phyloP scores from a whole-genome alignment of 2,888 invertebrate species.

The Ferrisia virgata region DNA sequence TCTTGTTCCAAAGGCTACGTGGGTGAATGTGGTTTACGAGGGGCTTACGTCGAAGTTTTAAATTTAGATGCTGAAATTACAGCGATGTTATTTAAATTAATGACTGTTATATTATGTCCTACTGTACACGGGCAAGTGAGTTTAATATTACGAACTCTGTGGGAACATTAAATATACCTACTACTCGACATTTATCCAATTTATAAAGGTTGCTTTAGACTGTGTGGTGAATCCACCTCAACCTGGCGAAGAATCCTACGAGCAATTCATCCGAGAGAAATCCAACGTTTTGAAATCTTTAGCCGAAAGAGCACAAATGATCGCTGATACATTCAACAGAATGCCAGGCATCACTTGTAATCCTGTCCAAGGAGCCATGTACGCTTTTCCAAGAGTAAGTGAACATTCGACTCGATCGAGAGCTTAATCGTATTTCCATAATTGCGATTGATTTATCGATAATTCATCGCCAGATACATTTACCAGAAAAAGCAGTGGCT shows the following conservation, averaged over 20 bases:
- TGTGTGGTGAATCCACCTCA: conserved; percentile 86
- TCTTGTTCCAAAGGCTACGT: conserved; percentile 90
- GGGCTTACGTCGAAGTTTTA: conserved; percentile 89
- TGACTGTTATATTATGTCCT: conserved; percentile 92
- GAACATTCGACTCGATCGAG: no score
- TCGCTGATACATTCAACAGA: conserved; percentile 82
- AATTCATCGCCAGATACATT: conserved; percentile 62
- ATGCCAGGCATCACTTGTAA: conserved; percentile 89
- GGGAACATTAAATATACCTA: no score
- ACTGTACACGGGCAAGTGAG: conserved; percentile 78
- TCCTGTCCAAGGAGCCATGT: conserved; percentile 86
- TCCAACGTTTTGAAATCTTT: conserved; percentile 69
- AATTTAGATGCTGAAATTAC: conserved; percentile 83
- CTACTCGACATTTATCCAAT: no score
- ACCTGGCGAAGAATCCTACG: conserved; percentile 83
- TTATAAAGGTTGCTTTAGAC: conserved; percentile 68
- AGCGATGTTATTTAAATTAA: conserved; percentile 78
- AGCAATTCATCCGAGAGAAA: conserved; percentile 72
- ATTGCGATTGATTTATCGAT: no score
- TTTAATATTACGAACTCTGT: no score
- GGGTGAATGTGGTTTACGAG: conserved; percentile 93
- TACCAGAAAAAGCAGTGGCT: conserved; percentile 79
- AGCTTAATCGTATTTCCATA: no score
- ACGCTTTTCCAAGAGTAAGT: conserved; percentile 77
- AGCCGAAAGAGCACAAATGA: conserved; percentile 73